Evolutionary conservation across 2,797 vertebrate genomes (phyloP), one percentile per base, ranked within the genome.

Genomic region (Lagothrix lagotricha): DNA sequence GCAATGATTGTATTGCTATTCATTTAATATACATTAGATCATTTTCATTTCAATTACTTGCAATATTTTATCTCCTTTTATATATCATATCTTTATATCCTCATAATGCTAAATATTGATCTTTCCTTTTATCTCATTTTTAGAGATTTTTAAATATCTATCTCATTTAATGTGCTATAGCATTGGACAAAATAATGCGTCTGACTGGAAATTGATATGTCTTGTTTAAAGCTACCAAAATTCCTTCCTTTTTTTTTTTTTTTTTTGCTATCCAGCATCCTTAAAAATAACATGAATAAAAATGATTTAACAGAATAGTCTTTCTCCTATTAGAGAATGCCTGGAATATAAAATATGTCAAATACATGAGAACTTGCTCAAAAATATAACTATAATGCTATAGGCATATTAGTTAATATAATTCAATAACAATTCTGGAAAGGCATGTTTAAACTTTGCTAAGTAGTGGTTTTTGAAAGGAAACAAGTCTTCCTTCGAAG

Each of bases 371-470:
- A 93, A 73, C n/a, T 64, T 96, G 22, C 19, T 77, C 33, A 84
- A 91, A 91, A 73, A 94, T 84, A 39, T 70, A 41, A 4, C 19
- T 88, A 41, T 39, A 93, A 67, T 92, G 22, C 15, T 90, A 36
- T 33, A 81, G 41, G 52, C 46, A 11, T 93, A 79, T 90, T 88
- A 61, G 11, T 28, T 50, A 61, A 50, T 89, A 26, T 94, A 93
- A 96, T 82, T 95, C 87, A 97, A 54, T 97, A 67, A 96, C 28
- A 82, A 88, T 73, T 95, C 41, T 80, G 22, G 11, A 93, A 97
- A 95, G 41, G 1, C 30, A 83, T 95, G 33, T 77, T 96, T 91
- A 96, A 97, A 96, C 28, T 94, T 93, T 89, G 22, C 30, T 88
- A 91, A 94, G 30, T 77, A 93, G 20, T 94, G 30, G 80, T 97